Evolutionary conservation across 2,113 vertebrate genomes (phyloP).

Genomic region (Platycercus adscitus): DNA sequence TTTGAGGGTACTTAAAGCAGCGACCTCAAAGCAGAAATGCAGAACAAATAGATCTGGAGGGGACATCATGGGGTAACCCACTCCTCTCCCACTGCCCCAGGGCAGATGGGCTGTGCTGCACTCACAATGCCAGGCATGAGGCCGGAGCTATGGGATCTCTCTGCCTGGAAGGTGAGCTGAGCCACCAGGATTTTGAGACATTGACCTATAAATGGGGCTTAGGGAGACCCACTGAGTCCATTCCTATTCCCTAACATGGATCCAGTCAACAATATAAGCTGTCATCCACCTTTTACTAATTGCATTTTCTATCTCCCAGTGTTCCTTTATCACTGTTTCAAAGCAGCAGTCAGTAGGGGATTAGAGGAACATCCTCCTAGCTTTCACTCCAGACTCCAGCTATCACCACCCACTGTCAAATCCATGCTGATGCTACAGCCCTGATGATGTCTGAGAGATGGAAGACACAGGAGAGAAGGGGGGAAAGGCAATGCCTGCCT

Average conservation of each 20-base stretch:
- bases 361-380: not conserved
- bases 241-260: not conserved
- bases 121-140: fast-evolving
- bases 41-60: not conserved
- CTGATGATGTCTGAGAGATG: not conserved
- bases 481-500: too few species aligned
- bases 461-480: not conserved
- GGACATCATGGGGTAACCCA: not conserved
- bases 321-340: not conserved
- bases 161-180: not conserved
- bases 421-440: not conserved
- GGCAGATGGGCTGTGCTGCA: not conserved
- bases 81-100: not conserved
- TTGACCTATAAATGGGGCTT: not conserved
- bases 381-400: not conserved
- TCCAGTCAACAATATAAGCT: not conserved
- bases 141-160: not conserved
- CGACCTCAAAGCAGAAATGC: not conserved
- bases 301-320: not conserved
- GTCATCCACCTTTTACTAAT: not conserved
- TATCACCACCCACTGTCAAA: not conserved
- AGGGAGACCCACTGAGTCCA: not conserved
- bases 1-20: not conserved
- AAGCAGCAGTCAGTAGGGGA: not conserved
- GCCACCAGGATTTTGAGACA: not conserved